phyloP scores from a whole-genome alignment of 2,113 vertebrate genomes.

The Procavia capensis region DNA sequence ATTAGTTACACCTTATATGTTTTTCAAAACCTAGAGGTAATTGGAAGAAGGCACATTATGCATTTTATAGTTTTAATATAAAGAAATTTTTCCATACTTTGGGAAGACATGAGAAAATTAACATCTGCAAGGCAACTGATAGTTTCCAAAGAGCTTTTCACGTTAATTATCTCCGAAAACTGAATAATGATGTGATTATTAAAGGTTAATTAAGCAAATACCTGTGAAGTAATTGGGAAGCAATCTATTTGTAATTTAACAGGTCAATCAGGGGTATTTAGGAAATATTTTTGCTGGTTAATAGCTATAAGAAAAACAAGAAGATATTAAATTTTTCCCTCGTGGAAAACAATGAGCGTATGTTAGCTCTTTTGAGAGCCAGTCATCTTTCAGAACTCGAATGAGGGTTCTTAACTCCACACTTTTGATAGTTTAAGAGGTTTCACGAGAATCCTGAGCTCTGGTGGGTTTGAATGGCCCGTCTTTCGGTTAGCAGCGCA shows the following conservation, averaged over 20 bases:
- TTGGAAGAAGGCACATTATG: slow-evolving; percentile 40
- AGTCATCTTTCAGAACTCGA: slow-evolving; percentile 48
- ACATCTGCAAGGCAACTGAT: slow-evolving; percentile 59
- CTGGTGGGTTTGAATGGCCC: not conserved
- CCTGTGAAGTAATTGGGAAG: slow-evolving; percentile 80
- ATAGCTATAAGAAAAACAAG: slow-evolving; percentile 71
- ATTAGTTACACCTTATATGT: slow-evolving; percentile 19
- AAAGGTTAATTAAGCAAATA: slow-evolving; percentile 82
- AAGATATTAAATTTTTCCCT: slow-evolving; percentile 63
- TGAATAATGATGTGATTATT: slow-evolving; percentile 80
- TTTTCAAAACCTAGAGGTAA: slow-evolving; percentile 56
- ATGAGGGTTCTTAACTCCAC: not conserved
- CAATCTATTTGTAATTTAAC: slow-evolving; percentile 81
- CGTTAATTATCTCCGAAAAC: slow-evolving; percentile 77
- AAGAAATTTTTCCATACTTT: slow-evolving; percentile 32
- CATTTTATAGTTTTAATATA: slow-evolving; percentile 45
- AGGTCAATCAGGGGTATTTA: slow-evolving; percentile 75
- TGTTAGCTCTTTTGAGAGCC: slow-evolving; percentile 39
- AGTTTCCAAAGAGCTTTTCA: slow-evolving; percentile 69
- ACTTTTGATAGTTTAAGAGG: slow-evolving; percentile 47
- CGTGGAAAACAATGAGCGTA: slow-evolving; percentile 49
- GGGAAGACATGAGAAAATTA: slow-evolving; percentile 48
- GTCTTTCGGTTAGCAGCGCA: too few relatives aligned
- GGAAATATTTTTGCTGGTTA: slow-evolving; percentile 75
- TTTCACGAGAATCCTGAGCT: slow-evolving; percentile 30